These are phyloP conservation scores for Discoglossus pictus DNA, from an alignment of 2,797 vertebrate species.

Conservation along the genomic window DNA sequence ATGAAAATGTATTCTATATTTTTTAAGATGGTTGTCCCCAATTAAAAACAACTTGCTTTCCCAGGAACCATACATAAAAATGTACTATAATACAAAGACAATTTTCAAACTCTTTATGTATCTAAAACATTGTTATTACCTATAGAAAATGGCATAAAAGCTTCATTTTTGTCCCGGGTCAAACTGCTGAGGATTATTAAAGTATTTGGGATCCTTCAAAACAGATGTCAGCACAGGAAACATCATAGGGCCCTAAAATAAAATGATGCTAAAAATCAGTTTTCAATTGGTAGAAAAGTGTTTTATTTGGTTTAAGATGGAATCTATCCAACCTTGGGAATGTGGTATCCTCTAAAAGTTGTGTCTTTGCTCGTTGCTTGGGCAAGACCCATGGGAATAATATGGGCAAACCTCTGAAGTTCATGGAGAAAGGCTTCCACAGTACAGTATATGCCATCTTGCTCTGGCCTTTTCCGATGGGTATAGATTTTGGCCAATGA, in stretches of 20 bases:
- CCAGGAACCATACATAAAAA: too few species aligned
- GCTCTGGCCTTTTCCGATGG: constrained; percentile 19
- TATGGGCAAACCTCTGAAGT: constrained; percentile 34
- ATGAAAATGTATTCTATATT: too few species aligned
- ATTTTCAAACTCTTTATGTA: too few species aligned
- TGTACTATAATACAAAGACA: too few species aligned
- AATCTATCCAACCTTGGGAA: constrained; percentile 24
- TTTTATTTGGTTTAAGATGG: too few species aligned
- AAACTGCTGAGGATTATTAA: constrained; percentile 66
- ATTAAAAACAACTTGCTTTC: too few species aligned
- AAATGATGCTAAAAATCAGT: too few species aligned
- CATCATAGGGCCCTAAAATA: constrained; percentile 60
- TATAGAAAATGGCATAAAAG: constrained; percentile 68
- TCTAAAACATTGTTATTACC: too few species aligned
- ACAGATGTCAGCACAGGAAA: constrained; percentile 60
- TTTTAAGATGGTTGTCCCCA: too few species aligned
- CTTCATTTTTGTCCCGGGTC: constrained; percentile 68
- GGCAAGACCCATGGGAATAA: constrained; percentile 19
- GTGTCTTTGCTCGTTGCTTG: constrained; percentile 14
- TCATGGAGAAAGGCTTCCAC: constrained; percentile 35
- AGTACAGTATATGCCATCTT: constrained; percentile 33
- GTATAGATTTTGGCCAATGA: constrained; percentile 15
- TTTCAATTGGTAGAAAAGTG: too few species aligned
- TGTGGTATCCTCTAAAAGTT: constrained; percentile 21
- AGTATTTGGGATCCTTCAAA: constrained; percentile 63